Evolutionary conservation across 2,888 invertebrate genomes (phyloP).

Genomic region (Leptopilina myrica): DNA sequence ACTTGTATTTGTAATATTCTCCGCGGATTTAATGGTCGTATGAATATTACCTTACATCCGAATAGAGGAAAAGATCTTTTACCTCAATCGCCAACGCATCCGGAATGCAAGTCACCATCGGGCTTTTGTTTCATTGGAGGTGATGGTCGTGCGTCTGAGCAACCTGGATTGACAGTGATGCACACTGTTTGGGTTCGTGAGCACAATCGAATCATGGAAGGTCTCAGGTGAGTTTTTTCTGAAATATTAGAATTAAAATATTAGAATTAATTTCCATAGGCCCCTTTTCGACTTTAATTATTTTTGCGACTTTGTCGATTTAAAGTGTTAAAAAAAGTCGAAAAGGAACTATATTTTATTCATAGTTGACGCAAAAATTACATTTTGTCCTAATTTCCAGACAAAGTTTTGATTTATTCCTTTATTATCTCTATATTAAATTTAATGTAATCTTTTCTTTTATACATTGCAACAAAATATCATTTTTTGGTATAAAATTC

Average conservation of each 20-base stretch:
- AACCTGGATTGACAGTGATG: constrained; percentile 91
- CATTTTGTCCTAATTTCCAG: too few relatives aligned
- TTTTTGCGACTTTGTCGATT: too few relatives aligned
- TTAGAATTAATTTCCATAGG: neutral
- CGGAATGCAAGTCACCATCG: constrained; percentile 92
- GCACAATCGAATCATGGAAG: constrained; percentile 91
- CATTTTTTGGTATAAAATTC: too few relatives aligned
- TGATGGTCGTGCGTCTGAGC: constrained; percentile 94
- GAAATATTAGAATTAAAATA: neutral
- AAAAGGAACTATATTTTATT: too few relatives aligned
- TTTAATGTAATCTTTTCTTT: too few relatives aligned
- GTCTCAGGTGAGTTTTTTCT: constrained; percentile 75
- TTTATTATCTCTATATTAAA: too few relatives aligned
- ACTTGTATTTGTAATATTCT: constrained; percentile 87
- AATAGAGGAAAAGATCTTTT: constrained; percentile 87
- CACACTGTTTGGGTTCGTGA: constrained; percentile 94
- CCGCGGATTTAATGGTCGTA: constrained; percentile 87
- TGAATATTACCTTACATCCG: constrained; percentile 89
- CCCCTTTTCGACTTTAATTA: too few relatives aligned
- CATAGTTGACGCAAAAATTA: too few relatives aligned
- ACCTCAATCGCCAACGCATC: constrained; percentile 87
- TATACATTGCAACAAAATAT: too few relatives aligned
- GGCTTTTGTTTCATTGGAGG: constrained; percentile 90
- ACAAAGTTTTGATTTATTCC: too few relatives aligned
- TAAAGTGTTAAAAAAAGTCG: too few relatives aligned